A percentile compares a stretch with the other conserved stretches of the same genome.
phyloP scores from a whole-genome alignment of 2,113 vertebrate genomes.

The Equus quagga region DNA sequence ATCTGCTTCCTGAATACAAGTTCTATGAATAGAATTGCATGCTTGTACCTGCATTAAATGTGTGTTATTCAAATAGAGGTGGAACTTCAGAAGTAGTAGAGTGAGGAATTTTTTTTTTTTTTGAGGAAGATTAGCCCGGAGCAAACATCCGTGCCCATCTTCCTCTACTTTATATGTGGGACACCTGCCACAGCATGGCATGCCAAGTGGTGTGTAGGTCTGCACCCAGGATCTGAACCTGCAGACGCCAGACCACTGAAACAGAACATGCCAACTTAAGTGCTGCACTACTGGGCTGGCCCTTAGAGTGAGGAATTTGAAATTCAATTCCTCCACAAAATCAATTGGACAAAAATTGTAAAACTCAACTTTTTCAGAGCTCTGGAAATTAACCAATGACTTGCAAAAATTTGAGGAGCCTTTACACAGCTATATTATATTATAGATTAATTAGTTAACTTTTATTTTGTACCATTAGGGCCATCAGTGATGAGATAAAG shows the following conservation, averaged over 20 bases:
- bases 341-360: not conserved
- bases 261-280: no score
- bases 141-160: no score
- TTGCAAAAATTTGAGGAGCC: not conserved
- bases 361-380: not conserved
- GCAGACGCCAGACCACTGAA: no score
- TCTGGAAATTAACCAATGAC: not conserved
- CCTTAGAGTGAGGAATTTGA: not conserved
- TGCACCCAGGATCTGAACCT: no score
- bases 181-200: no score
- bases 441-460: not conserved
- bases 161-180: no score
- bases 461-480: not conserved
- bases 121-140: no score
- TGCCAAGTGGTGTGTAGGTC: no score
- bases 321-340: not conserved
- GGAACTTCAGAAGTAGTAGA: not conserved
- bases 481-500: not conserved
- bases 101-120: not conserved
- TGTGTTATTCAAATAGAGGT: not conserved
- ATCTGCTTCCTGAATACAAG: not conserved
- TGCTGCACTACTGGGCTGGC: no score
- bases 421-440: not conserved
- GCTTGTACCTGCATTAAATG: not conserved
- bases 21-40: not conserved